phyloP scores from a whole-genome alignment of 2,888 invertebrate genomes.

The Unio pictorum region DNA sequence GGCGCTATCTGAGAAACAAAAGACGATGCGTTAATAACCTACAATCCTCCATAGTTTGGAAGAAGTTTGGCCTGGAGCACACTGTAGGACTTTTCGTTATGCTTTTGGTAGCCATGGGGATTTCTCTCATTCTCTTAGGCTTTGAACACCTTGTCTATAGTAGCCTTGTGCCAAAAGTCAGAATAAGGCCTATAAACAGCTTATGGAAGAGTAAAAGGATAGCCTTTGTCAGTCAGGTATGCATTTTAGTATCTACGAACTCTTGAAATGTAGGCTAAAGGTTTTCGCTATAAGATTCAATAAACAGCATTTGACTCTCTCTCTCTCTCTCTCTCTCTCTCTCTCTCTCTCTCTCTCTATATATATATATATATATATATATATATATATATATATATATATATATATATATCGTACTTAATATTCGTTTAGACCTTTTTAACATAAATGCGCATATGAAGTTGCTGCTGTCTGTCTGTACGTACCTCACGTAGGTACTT shows the following conservation, averaged over 20 bases:
- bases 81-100: conserved; percentile 61
- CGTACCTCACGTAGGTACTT: too few species aligned
- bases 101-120: conserved; percentile 58
- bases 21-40: conserved; percentile 72
- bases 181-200: conserved; percentile 87
- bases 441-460: too few species aligned
- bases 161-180: conserved; percentile 86
- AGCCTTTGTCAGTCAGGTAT: conserved; percentile 93
- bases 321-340: too few species aligned
- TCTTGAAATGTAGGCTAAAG: neutral
- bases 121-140: conserved; percentile 79
- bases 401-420: too few species aligned
- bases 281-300: neutral
- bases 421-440: too few species aligned
- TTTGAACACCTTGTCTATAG: conserved; percentile 92
- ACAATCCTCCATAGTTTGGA: conserved; percentile 47
- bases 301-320: too few species aligned
- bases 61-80: conserved; percentile 53
- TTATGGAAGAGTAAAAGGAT: conserved; percentile 92
- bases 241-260: conserved; percentile 13
- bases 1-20: conserved; percentile 51
- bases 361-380: too few species aligned
- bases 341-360: too few species aligned
- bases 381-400: too few species aligned
- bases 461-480: too few species aligned